These are phyloP conservation scores for Catocala sponsa DNA, from an alignment of 2,888 invertebrate species.

Conservation along the genomic window DNA sequence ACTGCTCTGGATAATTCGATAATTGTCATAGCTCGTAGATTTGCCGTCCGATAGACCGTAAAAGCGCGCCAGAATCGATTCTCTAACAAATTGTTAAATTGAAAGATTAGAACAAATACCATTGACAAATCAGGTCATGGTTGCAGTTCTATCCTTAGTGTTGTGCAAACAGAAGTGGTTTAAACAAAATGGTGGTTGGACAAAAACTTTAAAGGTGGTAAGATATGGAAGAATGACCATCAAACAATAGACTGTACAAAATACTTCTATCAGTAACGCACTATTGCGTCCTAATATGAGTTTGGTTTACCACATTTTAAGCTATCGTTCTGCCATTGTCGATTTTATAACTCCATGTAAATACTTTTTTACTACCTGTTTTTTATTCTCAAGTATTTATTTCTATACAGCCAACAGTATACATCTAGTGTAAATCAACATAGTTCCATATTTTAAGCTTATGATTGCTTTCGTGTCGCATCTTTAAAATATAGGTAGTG, in stretches of 20 bases:
- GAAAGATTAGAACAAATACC: conserved; percentile 71
- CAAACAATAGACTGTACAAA: background rate
- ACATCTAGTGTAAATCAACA: too few species aligned
- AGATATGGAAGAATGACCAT: conserved; percentile 15
- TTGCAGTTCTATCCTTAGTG: conserved; percentile 29
- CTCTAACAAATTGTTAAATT: conserved; percentile 62
- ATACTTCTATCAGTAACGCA: conserved; percentile 5
- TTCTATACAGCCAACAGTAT: too few species aligned
- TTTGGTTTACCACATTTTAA: background rate
- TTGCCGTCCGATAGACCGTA: conserved; percentile 35
- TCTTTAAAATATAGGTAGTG: too few species aligned
- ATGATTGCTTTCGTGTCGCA: too few species aligned
- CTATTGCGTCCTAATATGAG: conserved; percentile 1
- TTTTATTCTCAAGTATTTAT: too few species aligned
- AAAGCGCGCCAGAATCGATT: conserved; percentile 42
- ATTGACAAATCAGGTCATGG: conserved; percentile 67
- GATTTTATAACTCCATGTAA: background rate
- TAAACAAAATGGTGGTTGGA: conserved; percentile 1
- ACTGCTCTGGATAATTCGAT: conserved; percentile 40
- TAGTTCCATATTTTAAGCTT: too few species aligned
- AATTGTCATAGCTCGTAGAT: conserved; percentile 37
- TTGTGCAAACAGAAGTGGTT: conserved; percentile 11
- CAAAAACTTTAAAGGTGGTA: conserved; percentile 5
- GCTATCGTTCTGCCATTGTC: background rate
- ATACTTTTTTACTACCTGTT: too few species aligned